Percentiles rank a stretch among this genome's conserved stretches.
These are phyloP conservation scores for Platycheirus rosarum DNA, from an alignment of 2,888 invertebrate species.

Conservation along the genomic window DNA sequence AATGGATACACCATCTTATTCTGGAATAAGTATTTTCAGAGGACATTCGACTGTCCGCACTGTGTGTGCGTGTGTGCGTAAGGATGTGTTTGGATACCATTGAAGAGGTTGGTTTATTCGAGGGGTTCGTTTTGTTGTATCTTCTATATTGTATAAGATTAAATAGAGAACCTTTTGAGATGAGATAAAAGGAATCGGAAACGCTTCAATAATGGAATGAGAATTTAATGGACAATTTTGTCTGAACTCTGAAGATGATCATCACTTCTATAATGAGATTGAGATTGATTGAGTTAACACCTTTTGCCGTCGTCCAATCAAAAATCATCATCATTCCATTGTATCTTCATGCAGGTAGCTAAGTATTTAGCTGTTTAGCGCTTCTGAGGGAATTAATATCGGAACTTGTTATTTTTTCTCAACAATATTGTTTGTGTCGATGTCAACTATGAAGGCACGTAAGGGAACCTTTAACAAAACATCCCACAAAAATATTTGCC, in stretches of 20 bases:
- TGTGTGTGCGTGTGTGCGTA: slow-evolving; percentile 28
- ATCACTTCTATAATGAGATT: background rate
- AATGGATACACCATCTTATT: slow-evolving; percentile 63
- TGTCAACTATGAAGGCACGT: too few species aligned
- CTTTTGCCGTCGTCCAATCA: slow-evolving; percentile 63
- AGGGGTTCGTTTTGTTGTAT: slow-evolving; percentile 40
- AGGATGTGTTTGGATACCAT: slow-evolving; percentile 43
- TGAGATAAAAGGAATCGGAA: slow-evolving; percentile 35
- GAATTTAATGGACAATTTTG: slow-evolving; percentile 55
- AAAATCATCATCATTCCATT: slow-evolving; percentile 24
- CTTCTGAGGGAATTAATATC: too few species aligned
- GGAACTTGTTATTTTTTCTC: too few species aligned
- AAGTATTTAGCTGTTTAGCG: too few species aligned
- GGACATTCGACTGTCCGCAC: slow-evolving; percentile 35
- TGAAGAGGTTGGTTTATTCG: slow-evolving; percentile 38
- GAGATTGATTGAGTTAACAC: slow-evolving; percentile 41
- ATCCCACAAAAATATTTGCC: slow-evolving; percentile 73
- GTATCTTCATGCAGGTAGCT: background rate
- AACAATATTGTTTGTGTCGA: too few species aligned
- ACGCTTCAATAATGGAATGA: slow-evolving; percentile 8
- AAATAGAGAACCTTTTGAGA: slow-evolving; percentile 33
- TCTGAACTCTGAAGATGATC: slow-evolving; percentile 26
- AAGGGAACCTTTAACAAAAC: slow-evolving; percentile 44
- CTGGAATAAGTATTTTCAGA: slow-evolving; percentile 37
- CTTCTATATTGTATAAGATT: slow-evolving; percentile 19